These are phyloP conservation scores for Polydrusus cervinus DNA, from an alignment of 2,888 invertebrate species.

Conservation along the genomic window DNA sequence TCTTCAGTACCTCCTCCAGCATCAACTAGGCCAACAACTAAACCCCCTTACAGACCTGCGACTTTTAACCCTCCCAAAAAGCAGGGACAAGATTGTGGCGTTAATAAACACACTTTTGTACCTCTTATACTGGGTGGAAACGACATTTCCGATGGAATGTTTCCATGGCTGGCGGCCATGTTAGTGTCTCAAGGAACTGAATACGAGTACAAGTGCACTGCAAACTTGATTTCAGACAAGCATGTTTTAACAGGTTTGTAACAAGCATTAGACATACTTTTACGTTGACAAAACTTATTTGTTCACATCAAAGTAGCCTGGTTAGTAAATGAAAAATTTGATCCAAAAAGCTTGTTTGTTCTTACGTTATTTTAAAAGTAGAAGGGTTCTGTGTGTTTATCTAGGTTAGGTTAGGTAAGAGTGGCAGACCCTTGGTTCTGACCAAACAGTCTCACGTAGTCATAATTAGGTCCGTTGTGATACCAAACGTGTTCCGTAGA, in stretches of 20 bases:
- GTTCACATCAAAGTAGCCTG: no score
- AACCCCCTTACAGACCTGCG: neutral
- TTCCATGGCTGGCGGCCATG: slow-evolving; percentile 65
- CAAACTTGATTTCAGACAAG: slow-evolving; percentile 62
- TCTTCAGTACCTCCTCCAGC: neutral
- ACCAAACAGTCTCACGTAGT: no score
- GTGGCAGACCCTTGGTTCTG: no score
- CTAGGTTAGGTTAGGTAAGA: no score
- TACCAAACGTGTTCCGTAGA: no score
- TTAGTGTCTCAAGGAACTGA: slow-evolving; percentile 58
- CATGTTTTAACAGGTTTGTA: slow-evolving; percentile 66
- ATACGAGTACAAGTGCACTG: slow-evolving; percentile 66
- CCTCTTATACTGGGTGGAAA: slow-evolving; percentile 63
- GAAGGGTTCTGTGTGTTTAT: no score
- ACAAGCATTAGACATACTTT: neutral
- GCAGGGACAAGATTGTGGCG: slow-evolving; percentile 57
- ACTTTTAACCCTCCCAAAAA: slow-evolving; percentile 8
- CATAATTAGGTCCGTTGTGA: no score
- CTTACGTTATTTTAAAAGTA: no score
- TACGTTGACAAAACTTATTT: no score
- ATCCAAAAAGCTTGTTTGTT: no score
- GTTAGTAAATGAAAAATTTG: no score
- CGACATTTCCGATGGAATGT: slow-evolving; percentile 59
- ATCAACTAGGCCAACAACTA: neutral
- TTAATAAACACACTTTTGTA: slow-evolving; percentile 55